Evolutionary conservation across 1,140 invertebrate genomes (phyloP).

Genomic region (Yoshiicerus persimilis): DNA sequence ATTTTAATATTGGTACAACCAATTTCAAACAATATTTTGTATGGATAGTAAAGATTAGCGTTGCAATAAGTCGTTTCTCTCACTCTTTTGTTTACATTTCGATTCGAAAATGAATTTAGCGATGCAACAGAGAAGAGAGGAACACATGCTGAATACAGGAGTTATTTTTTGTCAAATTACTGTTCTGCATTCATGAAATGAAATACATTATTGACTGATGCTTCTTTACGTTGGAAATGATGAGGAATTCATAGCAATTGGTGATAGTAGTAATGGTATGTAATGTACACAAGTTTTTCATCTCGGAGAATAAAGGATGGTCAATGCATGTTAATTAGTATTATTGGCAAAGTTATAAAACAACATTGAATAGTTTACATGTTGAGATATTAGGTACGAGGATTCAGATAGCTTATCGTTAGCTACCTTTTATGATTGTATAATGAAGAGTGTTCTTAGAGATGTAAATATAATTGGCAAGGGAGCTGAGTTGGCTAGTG

Average conservation of each 20-base stretch:
- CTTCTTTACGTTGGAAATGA: neutral
- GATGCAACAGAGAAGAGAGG: neutral
- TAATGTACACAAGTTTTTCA: neutral
- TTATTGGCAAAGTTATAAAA: slow-evolving; percentile 20
- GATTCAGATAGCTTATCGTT: neutral
- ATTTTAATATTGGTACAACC: too few species aligned
- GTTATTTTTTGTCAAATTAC: neutral
- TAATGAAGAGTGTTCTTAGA: neutral
- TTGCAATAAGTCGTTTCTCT: neutral
- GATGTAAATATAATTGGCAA: slow-evolving; percentile 12
- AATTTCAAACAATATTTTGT: too few species aligned
- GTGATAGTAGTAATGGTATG: neutral
- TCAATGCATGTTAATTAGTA: slow-evolving; percentile 6
- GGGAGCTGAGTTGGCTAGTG: neutral
- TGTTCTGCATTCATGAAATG: neutral
- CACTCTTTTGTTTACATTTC: neutral
- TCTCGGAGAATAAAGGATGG: neutral
- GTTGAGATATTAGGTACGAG: neutral
- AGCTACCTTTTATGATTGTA: neutral
- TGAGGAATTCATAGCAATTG: neutral
- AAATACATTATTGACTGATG: neutral
- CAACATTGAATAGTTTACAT: slow-evolving; percentile 2
- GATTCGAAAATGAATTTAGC: neutral
- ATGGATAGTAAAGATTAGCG: too few species aligned
- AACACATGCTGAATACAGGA: neutral